These are phyloP conservation scores for Acanthosoma haemorrhoidale DNA, from an alignment of 2,888 invertebrate species.

Conservation along the genomic window DNA sequence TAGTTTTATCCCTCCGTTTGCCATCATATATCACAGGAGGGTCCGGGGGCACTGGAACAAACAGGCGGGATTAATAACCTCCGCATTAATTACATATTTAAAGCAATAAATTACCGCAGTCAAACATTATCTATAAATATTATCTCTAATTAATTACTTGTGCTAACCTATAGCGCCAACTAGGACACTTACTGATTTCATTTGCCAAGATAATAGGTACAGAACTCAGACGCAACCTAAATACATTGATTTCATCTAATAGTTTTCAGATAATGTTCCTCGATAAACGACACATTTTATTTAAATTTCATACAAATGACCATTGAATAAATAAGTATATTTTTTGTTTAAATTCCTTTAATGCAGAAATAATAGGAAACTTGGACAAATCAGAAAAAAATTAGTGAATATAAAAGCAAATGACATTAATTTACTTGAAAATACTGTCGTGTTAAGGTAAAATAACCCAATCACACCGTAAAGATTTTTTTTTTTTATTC, in stretches of 20 bases:
- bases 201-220: neutral
- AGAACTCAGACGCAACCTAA: neutral
- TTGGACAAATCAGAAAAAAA: no score
- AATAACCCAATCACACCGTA: no score
- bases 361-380: no score
- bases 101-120: slow-evolving; percentile 17
- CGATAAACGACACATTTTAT: no score
- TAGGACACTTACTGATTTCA: neutral
- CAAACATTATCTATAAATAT: slow-evolving; percentile 22
- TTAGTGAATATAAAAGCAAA: no score
- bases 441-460: no score
- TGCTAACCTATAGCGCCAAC: neutral
- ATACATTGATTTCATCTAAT: neutral
- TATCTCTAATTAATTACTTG: slow-evolving; percentile 34
- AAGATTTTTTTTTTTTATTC: no score
- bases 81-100: slow-evolving; percentile 32
- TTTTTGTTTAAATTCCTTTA: no score
- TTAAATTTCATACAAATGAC: no score
- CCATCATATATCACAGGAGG: slow-evolving; percentile 76
- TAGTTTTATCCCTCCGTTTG: slow-evolving; percentile 65
- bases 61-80: slow-evolving; percentile 29
- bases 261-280: no score
- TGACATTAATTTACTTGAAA: no score
- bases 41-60: slow-evolving; percentile 68
- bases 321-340: no score